Conservation (phyloP, 2,113 vertebrate genomes). For the Sitta europaea region DNA sequence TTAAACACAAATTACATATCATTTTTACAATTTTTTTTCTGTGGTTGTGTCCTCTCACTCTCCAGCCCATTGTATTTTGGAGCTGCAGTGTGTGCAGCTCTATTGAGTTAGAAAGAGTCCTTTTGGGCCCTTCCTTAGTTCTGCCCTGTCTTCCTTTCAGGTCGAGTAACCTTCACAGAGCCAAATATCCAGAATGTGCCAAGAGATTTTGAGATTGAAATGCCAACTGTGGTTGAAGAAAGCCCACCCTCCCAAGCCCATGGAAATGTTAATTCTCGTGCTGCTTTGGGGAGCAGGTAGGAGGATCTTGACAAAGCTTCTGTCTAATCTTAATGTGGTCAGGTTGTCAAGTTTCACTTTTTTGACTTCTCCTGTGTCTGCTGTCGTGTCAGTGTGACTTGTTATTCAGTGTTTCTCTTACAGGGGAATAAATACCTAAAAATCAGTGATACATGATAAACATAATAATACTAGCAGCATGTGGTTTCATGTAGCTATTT, state of each 20-base stretch:
- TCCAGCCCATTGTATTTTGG: background rate
- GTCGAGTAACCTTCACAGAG: constrained; percentile 89
- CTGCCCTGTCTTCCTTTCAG: constrained; percentile 67
- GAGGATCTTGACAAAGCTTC: background rate
- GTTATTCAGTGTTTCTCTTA: background rate
- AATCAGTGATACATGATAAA: background rate
- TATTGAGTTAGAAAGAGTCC: background rate
- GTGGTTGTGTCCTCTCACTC: fast-evolving
- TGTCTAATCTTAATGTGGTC: background rate
- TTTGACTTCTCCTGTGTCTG: background rate
- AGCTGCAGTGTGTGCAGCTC: background rate
- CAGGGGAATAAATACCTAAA: background rate
- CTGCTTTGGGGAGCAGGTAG: constrained; percentile 58
- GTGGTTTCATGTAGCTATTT: background rate
- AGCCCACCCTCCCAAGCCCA: constrained; percentile 78
- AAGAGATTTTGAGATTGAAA: constrained; percentile 93
- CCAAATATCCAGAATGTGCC: constrained; percentile 98
- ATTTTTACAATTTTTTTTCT: background rate
- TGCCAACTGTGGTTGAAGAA: constrained; percentile 83
- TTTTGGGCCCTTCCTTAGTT: background rate
- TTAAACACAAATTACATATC: background rate
- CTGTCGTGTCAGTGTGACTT: background rate
- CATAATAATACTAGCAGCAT: background rate
- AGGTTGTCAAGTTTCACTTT: background rate
- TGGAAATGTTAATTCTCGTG: background rate